Base-by-base conservation (phyloP, 1,140 invertebrate species). In the Drosophila rufa region DNA sequence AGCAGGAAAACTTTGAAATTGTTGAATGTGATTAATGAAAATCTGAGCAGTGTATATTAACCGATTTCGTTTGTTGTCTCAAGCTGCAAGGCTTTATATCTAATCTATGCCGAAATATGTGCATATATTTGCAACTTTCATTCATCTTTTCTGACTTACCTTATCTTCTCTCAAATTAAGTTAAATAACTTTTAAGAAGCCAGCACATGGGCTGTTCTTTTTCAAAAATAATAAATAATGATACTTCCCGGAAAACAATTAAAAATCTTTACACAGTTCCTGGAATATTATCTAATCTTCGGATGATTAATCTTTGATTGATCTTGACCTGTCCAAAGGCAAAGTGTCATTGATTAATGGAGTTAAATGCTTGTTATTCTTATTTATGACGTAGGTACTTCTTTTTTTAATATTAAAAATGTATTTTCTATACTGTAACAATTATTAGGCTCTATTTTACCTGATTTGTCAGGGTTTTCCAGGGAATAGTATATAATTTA, bases 281-380 rank as follows among this genome's bases (percentile, higher is more conserved):
- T 58, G 43, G 69, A 71, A 71, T 3, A 19, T 1, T 48, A 71
- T 71, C 65, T 58, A 36, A 71, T 71, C 50, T 7, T 11, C 2
- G 4, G 9, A 33, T 9, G 15, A 15, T 36, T 33, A 2, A 2
- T 33, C 33, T 36, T 11, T 40, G 59, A 67, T 64, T 64, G 65
- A 64, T 69, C 36, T 48, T 62, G 45, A 48, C 65, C 65, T 40
- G 57, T 64, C 40, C 36, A 11, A 58, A 42, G 19, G 1, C 42
- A 27, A 60, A 33, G 27, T 57, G 51, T 58, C 51, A n/a, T 25
- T 58, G 25, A 64, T 64, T 30, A 57, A 61, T 66, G 38, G 7
- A 12, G 12, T 33, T 5, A 2, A 7, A 4, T 7, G 7, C 2
- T 42, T 5, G 7, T 38, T 19, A 30, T 62, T 14, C 11, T 4